Conservation (phyloP, 1,140 invertebrate genomes). For the Zaprionus ghesquierei region DNA sequence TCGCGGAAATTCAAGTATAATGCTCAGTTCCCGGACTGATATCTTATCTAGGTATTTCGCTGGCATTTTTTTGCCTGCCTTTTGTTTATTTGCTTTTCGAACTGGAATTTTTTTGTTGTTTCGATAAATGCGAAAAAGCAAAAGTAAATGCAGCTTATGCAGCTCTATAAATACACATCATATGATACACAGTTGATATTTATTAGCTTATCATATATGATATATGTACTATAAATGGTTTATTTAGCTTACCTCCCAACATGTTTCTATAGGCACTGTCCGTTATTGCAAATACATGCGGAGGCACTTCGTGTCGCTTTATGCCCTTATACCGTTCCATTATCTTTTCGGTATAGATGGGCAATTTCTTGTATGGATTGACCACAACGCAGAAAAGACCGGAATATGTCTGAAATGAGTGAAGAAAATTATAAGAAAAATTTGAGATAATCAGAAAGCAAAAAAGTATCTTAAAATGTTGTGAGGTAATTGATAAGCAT, state of each 20-base stretch:
- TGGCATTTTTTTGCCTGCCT: conserved; percentile 3
- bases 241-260: conserved; percentile 94
- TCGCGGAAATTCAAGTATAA: conserved; percentile 42
- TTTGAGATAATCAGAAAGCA: neutral
- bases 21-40: conserved; percentile 14
- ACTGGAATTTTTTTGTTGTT: conserved; percentile 43
- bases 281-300: conserved; percentile 99
- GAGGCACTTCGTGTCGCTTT: conserved; percentile 99
- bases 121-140: conserved; percentile 40
- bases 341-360: conserved; percentile 99
- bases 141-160: conserved; percentile 23
- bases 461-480: too few species aligned
- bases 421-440: neutral
- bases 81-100: conserved; percentile 7
- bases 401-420: conserved; percentile 95
- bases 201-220: neutral
- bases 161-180: conserved; percentile 18
- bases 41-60: conserved; percentile 48
- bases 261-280: conserved; percentile 99
- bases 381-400: conserved; percentile 99
- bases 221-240: neutral
- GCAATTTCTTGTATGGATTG: conserved; percentile 99
- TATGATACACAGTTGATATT: conserved; percentile 2
- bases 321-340: conserved; percentile 99
- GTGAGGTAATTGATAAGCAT: too few species aligned